phyloP scores from a whole-genome alignment of 2,888 invertebrate genomes.

The Stenolophus ochropezus region DNA sequence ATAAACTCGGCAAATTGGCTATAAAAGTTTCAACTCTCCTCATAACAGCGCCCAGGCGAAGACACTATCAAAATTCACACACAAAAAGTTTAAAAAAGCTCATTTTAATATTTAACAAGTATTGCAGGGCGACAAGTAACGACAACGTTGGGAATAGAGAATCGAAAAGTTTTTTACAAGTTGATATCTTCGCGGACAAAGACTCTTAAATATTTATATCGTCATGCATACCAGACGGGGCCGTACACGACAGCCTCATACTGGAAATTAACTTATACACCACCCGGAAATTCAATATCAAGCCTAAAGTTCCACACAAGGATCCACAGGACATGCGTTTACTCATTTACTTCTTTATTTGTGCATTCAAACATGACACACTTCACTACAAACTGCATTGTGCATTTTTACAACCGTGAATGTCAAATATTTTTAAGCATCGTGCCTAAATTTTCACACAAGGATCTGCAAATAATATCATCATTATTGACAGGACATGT shows the following conservation, averaged over 20 bases:
- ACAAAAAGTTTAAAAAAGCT: conserved; percentile 63
- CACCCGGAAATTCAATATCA: neutral
- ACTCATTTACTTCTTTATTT: too few species aligned
- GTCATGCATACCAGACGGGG: conserved; percentile 66
- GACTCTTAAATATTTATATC: conserved; percentile 67
- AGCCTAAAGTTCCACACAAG: neutral
- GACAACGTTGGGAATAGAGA: conserved; percentile 69
- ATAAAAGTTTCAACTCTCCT: conserved; percentile 47
- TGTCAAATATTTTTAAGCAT: too few species aligned
- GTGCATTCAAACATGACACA: too few species aligned
- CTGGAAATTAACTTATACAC: conserved; percentile 55
- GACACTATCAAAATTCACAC: conserved; percentile 51
- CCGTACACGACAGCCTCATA: neutral
- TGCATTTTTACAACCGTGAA: too few species aligned
- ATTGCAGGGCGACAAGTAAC: conserved; percentile 71
- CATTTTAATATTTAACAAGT: conserved; percentile 71
- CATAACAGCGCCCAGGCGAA: conserved; percentile 42
- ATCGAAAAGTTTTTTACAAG: conserved; percentile 58
- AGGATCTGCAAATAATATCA: too few species aligned
- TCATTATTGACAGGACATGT: too few species aligned
- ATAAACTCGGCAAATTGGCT: conserved; percentile 52
- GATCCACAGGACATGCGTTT: too few species aligned
- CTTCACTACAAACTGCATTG: too few species aligned
- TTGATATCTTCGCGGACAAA: conserved; percentile 63
- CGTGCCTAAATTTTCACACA: too few species aligned